Base-by-base conservation (phyloP, 2,113 vertebrate species). In the Poeciliopsis retropinna region DNA sequence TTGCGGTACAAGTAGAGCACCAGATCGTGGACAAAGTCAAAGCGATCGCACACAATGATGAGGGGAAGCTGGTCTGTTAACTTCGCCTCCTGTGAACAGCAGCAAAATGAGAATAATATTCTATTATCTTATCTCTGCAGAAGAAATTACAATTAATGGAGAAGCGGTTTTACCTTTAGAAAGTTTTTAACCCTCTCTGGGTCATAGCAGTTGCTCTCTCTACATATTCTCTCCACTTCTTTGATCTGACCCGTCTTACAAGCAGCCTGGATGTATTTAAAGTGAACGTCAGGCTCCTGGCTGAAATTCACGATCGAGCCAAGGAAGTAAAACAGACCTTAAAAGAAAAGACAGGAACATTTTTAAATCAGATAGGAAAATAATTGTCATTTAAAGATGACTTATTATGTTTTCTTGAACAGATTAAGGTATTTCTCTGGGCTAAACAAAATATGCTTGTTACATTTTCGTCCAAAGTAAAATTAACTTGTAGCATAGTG, bases 241-340 rank as follows among this genome's bases (percentile, higher is more conserved):
- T 98, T 97, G 85, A 98, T 97, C 89, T 98, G 97, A n/a, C 97
- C 97, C 0, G 96, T 98, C 89, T 97, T 97, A 77, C 96, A 98
- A 63, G 97, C 96, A 6, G 97, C 96, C 86, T 98, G 96, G 81
- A 98, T 97, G 84, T 98, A 98, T 32, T 97, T 98, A 83, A 98
- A 96, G 79, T 98, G 97, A 78, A 98, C 96, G 10, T 97, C 96
- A 1, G 96, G 95, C 79, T 98, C 97, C 84, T 98, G 97, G 85
- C 97, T 98, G 91, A 98, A 98, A 93, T 98, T 98, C 80, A 98
- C 96, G 78, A 98, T 96, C 3, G 97, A 98, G 82, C 97, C 97
- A 78, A 98, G 91, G 91, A 98, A 98, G 92, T 97, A 97, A 91
- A 98, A 98, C 74, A 98, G 93, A 15, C 97, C 97, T 97, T 84